These are phyloP conservation scores for Smutsia temminckii DNA, from an alignment of 2,797 vertebrate species.

Conservation along the genomic window DNA sequence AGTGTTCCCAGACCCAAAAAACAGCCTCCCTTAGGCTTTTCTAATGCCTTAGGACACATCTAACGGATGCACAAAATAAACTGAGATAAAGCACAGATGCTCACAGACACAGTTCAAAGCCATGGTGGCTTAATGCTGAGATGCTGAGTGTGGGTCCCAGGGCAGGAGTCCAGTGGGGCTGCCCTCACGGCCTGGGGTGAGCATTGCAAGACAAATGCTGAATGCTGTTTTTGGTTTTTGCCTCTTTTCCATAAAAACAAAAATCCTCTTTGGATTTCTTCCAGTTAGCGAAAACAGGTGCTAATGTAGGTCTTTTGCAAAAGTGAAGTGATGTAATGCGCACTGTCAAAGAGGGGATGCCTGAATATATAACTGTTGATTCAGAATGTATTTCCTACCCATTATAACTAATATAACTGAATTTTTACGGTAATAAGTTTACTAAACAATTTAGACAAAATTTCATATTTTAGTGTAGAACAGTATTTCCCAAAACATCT, in stretches of 20 bases:
- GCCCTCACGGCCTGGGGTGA: neutral
- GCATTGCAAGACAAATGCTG: neutral
- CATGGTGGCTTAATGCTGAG: neutral
- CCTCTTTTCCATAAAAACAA: neutral
- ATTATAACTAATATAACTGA: neutral
- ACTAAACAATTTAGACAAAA: neutral
- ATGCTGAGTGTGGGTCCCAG: neutral
- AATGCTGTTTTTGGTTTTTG: neutral
- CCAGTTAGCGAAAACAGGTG: neutral
- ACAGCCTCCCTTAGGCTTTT: neutral
- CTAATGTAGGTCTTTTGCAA: neutral
- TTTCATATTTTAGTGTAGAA: neutral
- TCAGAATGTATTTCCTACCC: conserved; percentile 16
- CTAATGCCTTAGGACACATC: neutral
- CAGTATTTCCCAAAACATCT: neutral
- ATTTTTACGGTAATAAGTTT: conserved; percentile 18
- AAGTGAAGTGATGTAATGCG: neutral
- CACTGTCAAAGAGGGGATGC: neutral
- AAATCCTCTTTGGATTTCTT: neutral
- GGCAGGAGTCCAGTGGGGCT: neutral
- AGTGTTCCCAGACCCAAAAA: neutral
- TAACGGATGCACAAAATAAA: neutral
- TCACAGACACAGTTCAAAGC: neutral
- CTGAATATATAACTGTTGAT: neutral
- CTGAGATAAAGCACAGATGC: neutral